Evolutionary conservation across 2,113 vertebrate species (phyloP), one percentile per base, ranked within the genome.

Genomic region (Salminus brasiliensis): DNA sequence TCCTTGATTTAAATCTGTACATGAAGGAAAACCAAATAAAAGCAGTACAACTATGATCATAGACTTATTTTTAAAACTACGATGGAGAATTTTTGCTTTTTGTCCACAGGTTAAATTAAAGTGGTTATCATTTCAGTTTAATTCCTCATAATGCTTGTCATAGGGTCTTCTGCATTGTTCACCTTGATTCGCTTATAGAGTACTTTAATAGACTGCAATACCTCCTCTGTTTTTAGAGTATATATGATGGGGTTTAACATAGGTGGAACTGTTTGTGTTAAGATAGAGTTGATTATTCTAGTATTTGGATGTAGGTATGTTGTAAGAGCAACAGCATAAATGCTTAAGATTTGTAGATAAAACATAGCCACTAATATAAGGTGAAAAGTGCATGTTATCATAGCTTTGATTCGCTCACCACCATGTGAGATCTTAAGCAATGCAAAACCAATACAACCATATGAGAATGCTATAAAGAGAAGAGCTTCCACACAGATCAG

Each of bases 171-270:
- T 55, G 21, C n/a, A 25, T 1, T 25, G 52, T 55, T 55, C 21
- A 55, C 52, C 23, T 55, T 55, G 49, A 53, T 8, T 55, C 9
- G 62, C 39, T 39, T 66, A 21, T 66, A 66, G 10, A 66, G 62
- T 12, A 11, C 36, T 66, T 66, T 66, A 39, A 66, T 32, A n/a
- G 62, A 34, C 62, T 66, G 62, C 10, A 66, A 12, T 8, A 39
- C 62, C 62, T 66, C 62, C 62, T 66, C 32, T 66, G 62, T 66
- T 9, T 66, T 66, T 11, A 66, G 34, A 66, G 62, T 66, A 11
- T 65, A 65, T 21, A 65, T 65, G 62, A 66, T 66, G 18, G 62
- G 62, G 34, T 66, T 66, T 66, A 66, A 39, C 62, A 66, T 66
- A 4, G 62, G 62, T n/a, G 62, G 62, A 39, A 66, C 23, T 15